A percentile compares a stretch with the other conserved stretches of the same genome.
These are phyloP conservation scores for Rhinoderma darwinii DNA, from an alignment of 2,113 vertebrate species.

Conservation along the genomic window DNA sequence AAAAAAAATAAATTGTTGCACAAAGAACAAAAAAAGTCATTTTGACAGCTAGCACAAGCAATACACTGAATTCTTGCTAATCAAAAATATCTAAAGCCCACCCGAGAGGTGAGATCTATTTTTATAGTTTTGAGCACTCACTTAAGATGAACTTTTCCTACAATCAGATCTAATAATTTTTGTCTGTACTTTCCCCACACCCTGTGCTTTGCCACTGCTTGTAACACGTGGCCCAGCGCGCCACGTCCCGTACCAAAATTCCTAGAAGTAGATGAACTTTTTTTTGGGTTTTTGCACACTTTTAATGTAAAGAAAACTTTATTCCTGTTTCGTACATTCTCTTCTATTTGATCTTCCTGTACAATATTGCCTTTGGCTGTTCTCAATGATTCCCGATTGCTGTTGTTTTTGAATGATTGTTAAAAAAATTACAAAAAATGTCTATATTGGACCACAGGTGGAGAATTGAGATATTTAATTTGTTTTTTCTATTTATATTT, in stretches of 20 bases:
- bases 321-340: background rate
- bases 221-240: background rate
- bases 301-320: background rate
- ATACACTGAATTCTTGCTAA: conserved; percentile 64
- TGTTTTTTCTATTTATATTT: conserved; percentile 58
- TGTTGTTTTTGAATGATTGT: conserved; percentile 30
- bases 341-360: background rate
- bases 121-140: conserved; percentile 41
- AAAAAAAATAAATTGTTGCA: conserved; percentile 56
- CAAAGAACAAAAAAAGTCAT: conserved; percentile 49
- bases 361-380: conserved; percentile 44
- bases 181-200: background rate
- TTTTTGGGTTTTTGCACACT: conserved; percentile 22
- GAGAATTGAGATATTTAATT: conserved; percentile 50
- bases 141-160: conserved; percentile 29
- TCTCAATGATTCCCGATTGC: background rate
- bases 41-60: conserved; percentile 63
- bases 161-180: background rate
- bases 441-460: conserved; percentile 24
- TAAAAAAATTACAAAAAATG: conserved; percentile 20
- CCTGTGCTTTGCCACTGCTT: background rate
- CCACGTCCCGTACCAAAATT: conserved; percentile 31
- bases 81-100: conserved; percentile 40
- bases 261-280: background rate
- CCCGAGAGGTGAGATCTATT: conserved; percentile 39